phyloP scores from a whole-genome alignment of 2,888 invertebrate genomes.

The Altica lythri region DNA sequence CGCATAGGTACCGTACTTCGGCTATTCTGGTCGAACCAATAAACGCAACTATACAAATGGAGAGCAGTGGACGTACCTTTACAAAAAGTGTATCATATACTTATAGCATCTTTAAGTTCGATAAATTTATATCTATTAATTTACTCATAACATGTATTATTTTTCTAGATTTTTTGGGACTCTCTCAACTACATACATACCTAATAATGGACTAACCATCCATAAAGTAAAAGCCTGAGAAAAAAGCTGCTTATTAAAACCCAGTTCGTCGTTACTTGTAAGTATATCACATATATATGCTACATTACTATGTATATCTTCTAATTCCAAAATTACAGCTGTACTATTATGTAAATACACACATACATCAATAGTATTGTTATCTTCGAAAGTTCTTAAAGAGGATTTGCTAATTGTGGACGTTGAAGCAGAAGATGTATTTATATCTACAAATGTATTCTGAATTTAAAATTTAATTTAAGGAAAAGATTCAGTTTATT shows the following conservation, averaged over 20 bases:
- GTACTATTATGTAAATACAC: slow-evolving; percentile 83
- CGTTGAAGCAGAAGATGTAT: slow-evolving; percentile 13
- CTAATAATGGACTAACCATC: slow-evolving; percentile 90
- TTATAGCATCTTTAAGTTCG: too few relatives aligned
- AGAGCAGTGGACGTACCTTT: too few relatives aligned
- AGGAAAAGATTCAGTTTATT: too few relatives aligned
- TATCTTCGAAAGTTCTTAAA: slow-evolving; percentile 7
- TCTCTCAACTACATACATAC: too few relatives aligned
- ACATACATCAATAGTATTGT: slow-evolving; percentile 57
- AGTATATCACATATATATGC: slow-evolving; percentile 63
- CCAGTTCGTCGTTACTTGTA: slow-evolving; percentile 76
- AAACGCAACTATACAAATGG: too few relatives aligned
- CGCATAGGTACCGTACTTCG: too few relatives aligned
- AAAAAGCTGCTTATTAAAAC: slow-evolving; percentile 76
- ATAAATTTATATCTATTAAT: too few relatives aligned
- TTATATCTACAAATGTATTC: slow-evolving; percentile 2
- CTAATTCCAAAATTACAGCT: slow-evolving; percentile 83
- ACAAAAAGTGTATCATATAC: too few relatives aligned
- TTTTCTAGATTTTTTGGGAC: too few relatives aligned
- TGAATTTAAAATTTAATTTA: too few relatives aligned
- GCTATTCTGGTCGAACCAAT: too few relatives aligned
- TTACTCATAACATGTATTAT: too few relatives aligned
- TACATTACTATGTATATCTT: slow-evolving; percentile 72
- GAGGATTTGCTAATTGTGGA: slow-evolving; percentile 26
- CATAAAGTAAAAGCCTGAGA: slow-evolving; percentile 88